Evolutionary conservation across 2,888 invertebrate species (phyloP), one percentile per base, ranked within the genome.

Genomic region (Lasioglossum oenotherae): DNA sequence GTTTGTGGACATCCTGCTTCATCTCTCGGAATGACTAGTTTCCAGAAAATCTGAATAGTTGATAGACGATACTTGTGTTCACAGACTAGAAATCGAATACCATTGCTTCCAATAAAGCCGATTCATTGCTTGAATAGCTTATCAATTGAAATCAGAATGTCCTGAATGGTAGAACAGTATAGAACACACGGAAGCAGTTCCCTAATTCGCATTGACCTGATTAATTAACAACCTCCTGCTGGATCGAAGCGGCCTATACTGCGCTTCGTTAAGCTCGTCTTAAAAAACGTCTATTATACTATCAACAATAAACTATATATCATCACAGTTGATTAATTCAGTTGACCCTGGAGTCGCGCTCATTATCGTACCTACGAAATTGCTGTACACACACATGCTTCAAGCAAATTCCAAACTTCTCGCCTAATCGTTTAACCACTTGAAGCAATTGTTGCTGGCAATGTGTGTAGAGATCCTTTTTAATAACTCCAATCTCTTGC

Each of bases 271-370:
- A 35, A 67, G 35, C 67, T 67, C 67, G 35, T 67, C 35, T 67
- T 16, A 67, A 67, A 67, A 67, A 67, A 35, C 67, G 19, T 19
- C 67, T 67, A 67, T 35, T 16, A 67, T 31, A 67, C 67, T 35
- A 67, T 67, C 35, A 67, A 67, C 35, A 67, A 67, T 67, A 35
- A 67, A 67, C 67, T 67, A 19, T 35, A 67, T 35, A 67, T 60
- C 67, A 19, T 67, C 10, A 35, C 31, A 35, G 35, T 67, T 35
- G 6, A 67, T 67, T 35, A 67, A 67, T 35, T 19, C 19, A 67
- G 19, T 67, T 67, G 35, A 35, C 67, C 67, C 19, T 67, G 19
- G 31, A 67, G 31, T 35, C 67, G 31, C 35, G 8, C 16, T 19
- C 67, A 35, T 35, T 35, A 19, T 35, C 35, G 8, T 35, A 67